phyloP scores from a whole-genome alignment of 2,888 invertebrate genomes.

The Tubiluchus corallicola region DNA sequence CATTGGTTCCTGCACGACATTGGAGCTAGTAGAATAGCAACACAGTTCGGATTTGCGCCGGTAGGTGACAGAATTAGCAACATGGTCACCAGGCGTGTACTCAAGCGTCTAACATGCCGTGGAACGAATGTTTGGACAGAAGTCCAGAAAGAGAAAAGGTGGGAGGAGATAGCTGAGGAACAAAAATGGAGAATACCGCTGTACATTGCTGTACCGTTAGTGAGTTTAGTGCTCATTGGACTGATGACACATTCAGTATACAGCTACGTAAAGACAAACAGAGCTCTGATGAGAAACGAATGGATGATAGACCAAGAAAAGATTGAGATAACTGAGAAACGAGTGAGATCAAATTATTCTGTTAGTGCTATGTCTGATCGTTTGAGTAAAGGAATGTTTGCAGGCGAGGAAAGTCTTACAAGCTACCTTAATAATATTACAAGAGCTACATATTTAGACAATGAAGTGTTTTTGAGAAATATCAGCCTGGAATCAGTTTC shows the following conservation, averaged over 20 bases:
- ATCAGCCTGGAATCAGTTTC: neutral
- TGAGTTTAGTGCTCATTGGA: conserved; percentile 13
- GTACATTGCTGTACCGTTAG: conserved; percentile 13
- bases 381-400: too few relatives aligned
- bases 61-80: conserved; percentile 14
- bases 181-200: conserved; percentile 17
- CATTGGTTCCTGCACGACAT: conserved; percentile 18
- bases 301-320: conserved; percentile 14
- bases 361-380: neutral
- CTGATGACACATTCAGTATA: conserved; percentile 16
- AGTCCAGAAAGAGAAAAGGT: conserved; percentile 14
- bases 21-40: conserved; percentile 11
- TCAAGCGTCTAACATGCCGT: conserved; percentile 18
- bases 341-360: too few relatives aligned
- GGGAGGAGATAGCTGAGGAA: conserved; percentile 12
- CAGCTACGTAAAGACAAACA: conserved; percentile 16
- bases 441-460: neutral
- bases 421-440: too few relatives aligned
- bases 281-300: conserved; percentile 17
- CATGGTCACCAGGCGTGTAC: conserved; percentile 13
- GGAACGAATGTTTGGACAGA: conserved; percentile 14
- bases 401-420: neutral
- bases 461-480: neutral
- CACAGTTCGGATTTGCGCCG: conserved; percentile 16
- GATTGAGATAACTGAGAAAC: too few relatives aligned